These are phyloP conservation scores for Andrena trimmerana DNA, from an alignment of 2,888 invertebrate genomes.

Conservation along the genomic window DNA sequence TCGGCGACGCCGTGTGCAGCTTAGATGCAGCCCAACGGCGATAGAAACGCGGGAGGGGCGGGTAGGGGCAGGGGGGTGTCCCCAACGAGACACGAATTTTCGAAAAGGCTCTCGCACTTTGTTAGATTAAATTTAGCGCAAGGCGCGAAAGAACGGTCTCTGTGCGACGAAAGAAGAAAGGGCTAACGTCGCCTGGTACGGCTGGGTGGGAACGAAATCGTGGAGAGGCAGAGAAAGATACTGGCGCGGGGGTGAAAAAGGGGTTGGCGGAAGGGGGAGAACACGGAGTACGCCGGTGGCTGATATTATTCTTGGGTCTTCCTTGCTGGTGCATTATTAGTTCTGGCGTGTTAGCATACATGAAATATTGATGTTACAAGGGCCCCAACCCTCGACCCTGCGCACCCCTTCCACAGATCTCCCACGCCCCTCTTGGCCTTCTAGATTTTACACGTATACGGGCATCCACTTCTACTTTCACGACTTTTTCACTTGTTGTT, in stretches of 20 bases:
- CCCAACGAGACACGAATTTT: constrained; percentile 70
- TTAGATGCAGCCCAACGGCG: constrained; percentile 40
- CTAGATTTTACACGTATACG: constrained; percentile 58
- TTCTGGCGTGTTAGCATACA: constrained; percentile 85
- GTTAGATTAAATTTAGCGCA: constrained; percentile 76
- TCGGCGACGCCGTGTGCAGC: constrained; percentile 30
- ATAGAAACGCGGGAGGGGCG: background rate
- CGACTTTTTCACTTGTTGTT: constrained; percentile 41
- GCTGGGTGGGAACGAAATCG: constrained; percentile 11
- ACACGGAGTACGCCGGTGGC: constrained; percentile 70
- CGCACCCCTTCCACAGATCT: background rate
- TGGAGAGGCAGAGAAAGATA: constrained; percentile 36
- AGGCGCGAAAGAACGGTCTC: constrained; percentile 54
- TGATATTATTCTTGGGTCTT: constrained; percentile 85
- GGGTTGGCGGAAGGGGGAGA: constrained; percentile 40
- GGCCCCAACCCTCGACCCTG: constrained; percentile 37
- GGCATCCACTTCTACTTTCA: constrained; percentile 34
- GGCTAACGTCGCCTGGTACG: constrained; percentile 12
- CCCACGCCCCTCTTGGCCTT: constrained; percentile 22
- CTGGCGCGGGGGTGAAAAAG: constrained; percentile 32
- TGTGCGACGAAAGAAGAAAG: constrained; percentile 27
- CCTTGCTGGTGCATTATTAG: constrained; percentile 84
- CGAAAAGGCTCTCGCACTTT: constrained; percentile 72
- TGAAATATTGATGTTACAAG: constrained; percentile 85
- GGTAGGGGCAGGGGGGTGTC: constrained; percentile 1